A percentile compares a stretch with the other conserved stretches of the same genome.
Evolutionary conservation across 92 coral and sea anemone species (phyloP).

Genomic region (Paramuricea clavata): DNA sequence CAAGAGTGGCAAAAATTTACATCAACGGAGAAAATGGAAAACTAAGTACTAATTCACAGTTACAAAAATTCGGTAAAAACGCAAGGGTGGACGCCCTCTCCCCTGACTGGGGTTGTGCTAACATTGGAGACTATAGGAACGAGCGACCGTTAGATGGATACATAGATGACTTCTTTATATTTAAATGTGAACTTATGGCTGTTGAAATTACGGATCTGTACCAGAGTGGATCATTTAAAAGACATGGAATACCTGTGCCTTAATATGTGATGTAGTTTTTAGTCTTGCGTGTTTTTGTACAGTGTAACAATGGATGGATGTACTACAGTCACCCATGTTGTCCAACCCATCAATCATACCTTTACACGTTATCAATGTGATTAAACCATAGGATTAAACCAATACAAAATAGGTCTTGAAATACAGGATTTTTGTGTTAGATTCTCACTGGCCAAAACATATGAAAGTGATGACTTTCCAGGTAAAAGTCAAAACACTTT

Average conservation of each 20-base stretch:
- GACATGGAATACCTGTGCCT: conserved; percentile 80
- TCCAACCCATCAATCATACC: too few species aligned
- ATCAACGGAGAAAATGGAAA: conserved; percentile 78
- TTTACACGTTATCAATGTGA: too few species aligned
- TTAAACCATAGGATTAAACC: too few species aligned
- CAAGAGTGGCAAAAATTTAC: conserved; percentile 78
- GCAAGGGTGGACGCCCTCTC: conserved; percentile 44
- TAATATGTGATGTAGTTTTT: background rate
- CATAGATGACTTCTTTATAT: conserved; percentile 90
- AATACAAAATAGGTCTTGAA: too few species aligned
- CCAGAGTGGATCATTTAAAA: conserved; percentile 81
- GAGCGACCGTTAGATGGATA: conserved; percentile 79
- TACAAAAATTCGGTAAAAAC: conserved; percentile 39
- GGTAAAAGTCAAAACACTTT: too few species aligned
- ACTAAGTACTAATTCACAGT: conserved; percentile 34
- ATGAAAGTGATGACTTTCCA: too few species aligned
- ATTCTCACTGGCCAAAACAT: too few species aligned
- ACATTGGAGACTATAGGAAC: conserved; percentile 75
- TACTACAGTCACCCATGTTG: too few species aligned
- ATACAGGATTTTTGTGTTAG: too few species aligned
- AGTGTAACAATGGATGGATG: too few species aligned
- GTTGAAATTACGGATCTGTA: conserved; percentile 85
- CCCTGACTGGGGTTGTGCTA: conserved; percentile 88
- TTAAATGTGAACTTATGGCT: conserved; percentile 85
- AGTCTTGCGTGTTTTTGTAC: too few species aligned